Conservation (phyloP, 2,113 vertebrate genomes). For the Hoplias malabaricus region DNA sequence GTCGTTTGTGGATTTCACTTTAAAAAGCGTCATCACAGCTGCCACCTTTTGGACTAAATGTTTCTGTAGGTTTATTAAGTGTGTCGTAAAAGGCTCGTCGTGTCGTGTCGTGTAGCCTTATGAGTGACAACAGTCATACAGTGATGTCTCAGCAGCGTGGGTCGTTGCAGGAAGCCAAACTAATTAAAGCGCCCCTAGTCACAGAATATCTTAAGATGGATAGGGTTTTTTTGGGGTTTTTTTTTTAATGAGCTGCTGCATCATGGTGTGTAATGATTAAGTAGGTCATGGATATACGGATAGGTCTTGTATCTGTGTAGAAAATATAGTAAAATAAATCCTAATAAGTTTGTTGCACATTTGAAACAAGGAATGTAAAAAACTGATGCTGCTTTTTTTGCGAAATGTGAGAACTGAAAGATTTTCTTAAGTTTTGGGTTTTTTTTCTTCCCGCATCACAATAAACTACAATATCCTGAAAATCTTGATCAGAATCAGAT, state of each 20-base stretch:
- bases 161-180: too few species aligned
- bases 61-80: too few species aligned
- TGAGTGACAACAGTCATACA: too few species aligned
- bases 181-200: neutral
- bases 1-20: too few species aligned
- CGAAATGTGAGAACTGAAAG: neutral
- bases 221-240: too few species aligned
- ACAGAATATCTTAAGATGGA: neutral
- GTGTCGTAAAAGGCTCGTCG: too few species aligned
- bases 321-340: slow-evolving; percentile 2
- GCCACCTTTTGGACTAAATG: too few species aligned
- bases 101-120: too few species aligned
- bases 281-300: neutral
- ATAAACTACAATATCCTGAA: neutral
- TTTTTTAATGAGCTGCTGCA: slow-evolving; percentile 10
- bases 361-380: neutral
- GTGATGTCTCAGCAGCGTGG: too few species aligned
- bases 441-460: neutral
- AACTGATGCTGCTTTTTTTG: neutral
- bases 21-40: too few species aligned
- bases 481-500: neutral
- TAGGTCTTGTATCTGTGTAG: neutral
- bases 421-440: too few species aligned
- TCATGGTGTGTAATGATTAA: neutral
- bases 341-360: neutral